Base-by-base conservation (phyloP, 1,140 invertebrate genomes). In the Scaptomyza hsui region DNA sequence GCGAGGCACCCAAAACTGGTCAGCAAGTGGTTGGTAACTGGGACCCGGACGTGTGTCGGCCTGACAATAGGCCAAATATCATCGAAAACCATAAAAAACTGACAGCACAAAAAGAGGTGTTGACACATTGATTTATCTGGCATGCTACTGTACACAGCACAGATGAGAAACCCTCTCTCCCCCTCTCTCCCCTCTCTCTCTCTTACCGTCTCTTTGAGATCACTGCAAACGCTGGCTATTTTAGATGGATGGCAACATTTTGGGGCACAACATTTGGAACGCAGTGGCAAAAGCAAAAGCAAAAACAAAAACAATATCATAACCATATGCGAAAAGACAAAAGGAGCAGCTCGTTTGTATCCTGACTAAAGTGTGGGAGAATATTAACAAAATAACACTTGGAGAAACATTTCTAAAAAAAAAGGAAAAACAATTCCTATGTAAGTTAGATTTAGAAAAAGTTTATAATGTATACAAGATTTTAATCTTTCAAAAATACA, bases 71-170 rank as follows among this genome's bases (percentile, higher is more conserved):
- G 89, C 80, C 75, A 90, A 90, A 90, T 90, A 90, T 90, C 89
- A 90, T 90, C 89, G 78, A 88, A 89, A 88, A 88, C 83, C 83
- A 88, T 88, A 88, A 88, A 90, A 90, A 90, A 89, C 89, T 90
- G 89, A 90, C 89, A 90, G 89, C 89, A 90, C 89, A 90, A 90
- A 91, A 91, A 91, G 86, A 91, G 89, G 89, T 91, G 89, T 91
- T 91, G 89, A 91, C 89, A 91, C 89, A 89, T 91, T 91, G 89
- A 91, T 91, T 91, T 91, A 91, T 91, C 89, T 91, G 85, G 89
- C 89, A 90, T 89, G 89, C 89, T 90, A 91, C 89, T 85, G 89
- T 90, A 75, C 77, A 72, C 76, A 79, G 82, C 81, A 88, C 77
- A 85, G 80, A 83, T 86, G 80, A 83, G 80, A 45, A 4, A 21